Conservation (phyloP, 2,113 vertebrate genomes). For the Tretioscincus oriximinensis region DNA sequence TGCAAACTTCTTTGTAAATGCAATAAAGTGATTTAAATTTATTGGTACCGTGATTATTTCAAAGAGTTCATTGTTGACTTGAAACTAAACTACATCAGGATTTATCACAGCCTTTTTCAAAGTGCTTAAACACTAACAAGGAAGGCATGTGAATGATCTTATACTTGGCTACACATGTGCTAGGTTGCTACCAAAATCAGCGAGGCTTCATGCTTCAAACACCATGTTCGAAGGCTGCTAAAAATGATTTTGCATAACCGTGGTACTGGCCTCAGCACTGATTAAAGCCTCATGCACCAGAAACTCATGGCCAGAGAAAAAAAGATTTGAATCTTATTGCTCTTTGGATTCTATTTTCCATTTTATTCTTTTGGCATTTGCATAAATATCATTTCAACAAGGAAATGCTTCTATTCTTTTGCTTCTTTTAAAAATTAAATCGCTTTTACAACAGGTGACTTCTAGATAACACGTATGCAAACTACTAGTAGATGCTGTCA, state of each 20-base stretch:
- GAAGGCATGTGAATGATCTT: not conserved
- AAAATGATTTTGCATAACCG: constrained; percentile 3
- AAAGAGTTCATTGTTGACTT: not conserved
- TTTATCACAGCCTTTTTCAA: not conserved
- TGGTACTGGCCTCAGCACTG: constrained; percentile 9
- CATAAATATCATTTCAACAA: constrained; percentile 30
- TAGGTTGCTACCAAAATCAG: not conserved
- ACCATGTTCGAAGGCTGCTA: not conserved
- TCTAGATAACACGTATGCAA: no score
- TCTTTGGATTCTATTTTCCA: not conserved
- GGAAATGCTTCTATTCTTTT: constrained; percentile 24
- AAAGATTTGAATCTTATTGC: not conserved
- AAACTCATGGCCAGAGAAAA: not conserved
- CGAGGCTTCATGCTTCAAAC: not conserved
- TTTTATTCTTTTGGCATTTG: not conserved
- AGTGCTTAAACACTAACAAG: not conserved
- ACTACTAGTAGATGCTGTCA: no score
- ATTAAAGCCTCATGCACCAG: not conserved
- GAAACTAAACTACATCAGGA: not conserved
- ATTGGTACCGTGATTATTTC: not conserved
- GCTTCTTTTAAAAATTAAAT: not conserved
- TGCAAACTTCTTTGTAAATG: not conserved
- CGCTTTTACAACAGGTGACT: no score
- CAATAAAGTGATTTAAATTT: no score
- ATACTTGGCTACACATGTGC: not conserved